Percentiles rank a stretch among this genome's conserved stretches.
These are phyloP conservation scores for Timandra comae DNA, from an alignment of 2,888 invertebrate genomes.

Conservation along the genomic window DNA sequence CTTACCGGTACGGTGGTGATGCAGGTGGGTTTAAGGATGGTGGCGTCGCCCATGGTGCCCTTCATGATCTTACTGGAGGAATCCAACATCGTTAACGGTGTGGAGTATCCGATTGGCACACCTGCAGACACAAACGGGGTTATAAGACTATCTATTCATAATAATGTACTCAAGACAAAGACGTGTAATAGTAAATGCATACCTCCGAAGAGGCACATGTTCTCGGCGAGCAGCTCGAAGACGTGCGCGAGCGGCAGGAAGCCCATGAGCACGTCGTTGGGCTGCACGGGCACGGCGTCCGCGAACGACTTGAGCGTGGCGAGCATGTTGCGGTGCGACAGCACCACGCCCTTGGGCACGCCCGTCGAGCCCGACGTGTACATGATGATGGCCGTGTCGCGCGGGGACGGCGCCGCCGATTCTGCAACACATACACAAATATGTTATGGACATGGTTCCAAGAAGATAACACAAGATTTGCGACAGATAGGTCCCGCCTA, in stretches of 20 bases:
- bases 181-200: slow-evolving; percentile 65
- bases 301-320: slow-evolving; percentile 88
- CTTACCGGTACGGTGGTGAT: slow-evolving; percentile 97
- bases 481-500: too few relatives aligned
- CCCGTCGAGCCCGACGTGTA: slow-evolving; percentile 99
- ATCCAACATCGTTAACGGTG: slow-evolving; percentile 94
- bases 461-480: too few relatives aligned
- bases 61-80: slow-evolving; percentile 96
- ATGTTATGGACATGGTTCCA: too few relatives aligned
- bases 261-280: slow-evolving; percentile 91
- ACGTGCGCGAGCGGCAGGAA: slow-evolving; percentile 98
- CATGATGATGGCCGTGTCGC: slow-evolving; percentile 97
- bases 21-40: slow-evolving; percentile 92
- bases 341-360: slow-evolving; percentile 91
- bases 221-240: slow-evolving; percentile 95
- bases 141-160: too few relatives aligned
- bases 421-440: slow-evolving; percentile 59
- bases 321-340: slow-evolving; percentile 89
- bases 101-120: slow-evolving; percentile 96
- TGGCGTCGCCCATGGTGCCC: slow-evolving; percentile 96
- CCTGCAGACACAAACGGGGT: slow-evolving; percentile 74
- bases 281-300: slow-evolving; percentile 83
- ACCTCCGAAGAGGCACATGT: slow-evolving; percentile 88
- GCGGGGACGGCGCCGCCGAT: slow-evolving; percentile 77
- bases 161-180: background rate